Evolutionary conservation across 2,797 vertebrate species (phyloP), one percentile per base, ranked within the genome.

Genomic region (Carduelis carduelis): DNA sequence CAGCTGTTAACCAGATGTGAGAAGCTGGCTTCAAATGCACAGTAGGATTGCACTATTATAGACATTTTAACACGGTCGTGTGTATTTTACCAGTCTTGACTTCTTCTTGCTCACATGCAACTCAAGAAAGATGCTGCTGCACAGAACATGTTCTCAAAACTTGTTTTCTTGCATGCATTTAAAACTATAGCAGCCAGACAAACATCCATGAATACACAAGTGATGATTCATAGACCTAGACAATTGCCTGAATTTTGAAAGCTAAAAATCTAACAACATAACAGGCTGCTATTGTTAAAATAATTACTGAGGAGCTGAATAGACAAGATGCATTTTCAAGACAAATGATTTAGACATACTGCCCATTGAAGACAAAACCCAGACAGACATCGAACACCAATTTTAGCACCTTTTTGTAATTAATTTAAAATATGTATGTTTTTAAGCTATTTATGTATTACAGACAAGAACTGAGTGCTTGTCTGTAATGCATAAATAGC

Each of bases 221-320:
- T n/a, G 52, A 65, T 71, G 53, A 90, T 76, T 94, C 41, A 74
- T 26, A 77, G 65, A 41, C 50, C 55, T 52, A 84, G 53, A 64
- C 43, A 61, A 70, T n/a, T 93, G 76, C 52, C 49, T 77, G 81
- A 50, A 83, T 95, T 96, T 87, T 84, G 69, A 69, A 88, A 74
- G 11, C 44, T 86, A 52, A 92, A 76, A 92, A 71, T 65, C 79
- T 77, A 69, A 64, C 65, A 47, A 35, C 27, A 28, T 44, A 88
- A n/a, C 37, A 80, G 35, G 43, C 46, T 81, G 37, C 28, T 86
- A 39, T 44, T 76, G 9, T 47, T 93, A 79, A 89, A 95, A 87
- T 53, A 92, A 80, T 75, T 75, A 46, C 27, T 74, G 46, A 74
- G 35, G 32, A 85, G n/a, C n/a, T 83, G 61, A 81, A 89, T 26